Percentiles rank a stretch among this genome's conserved stretches.
These are phyloP conservation scores for Drosophila tristis DNA, from an alignment of 1,140 invertebrate species.

Conservation along the genomic window DNA sequence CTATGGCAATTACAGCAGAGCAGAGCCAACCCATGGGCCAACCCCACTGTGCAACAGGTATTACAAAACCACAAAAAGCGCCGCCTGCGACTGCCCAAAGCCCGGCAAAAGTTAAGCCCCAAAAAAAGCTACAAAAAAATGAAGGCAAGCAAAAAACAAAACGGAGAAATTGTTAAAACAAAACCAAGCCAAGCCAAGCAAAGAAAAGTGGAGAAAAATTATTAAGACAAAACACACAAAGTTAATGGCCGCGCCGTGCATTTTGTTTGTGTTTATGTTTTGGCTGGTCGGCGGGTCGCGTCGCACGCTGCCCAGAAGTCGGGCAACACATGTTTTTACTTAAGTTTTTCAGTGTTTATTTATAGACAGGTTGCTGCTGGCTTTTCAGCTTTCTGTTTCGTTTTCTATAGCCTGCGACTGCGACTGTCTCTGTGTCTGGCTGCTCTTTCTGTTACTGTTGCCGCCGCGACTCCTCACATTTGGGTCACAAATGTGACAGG, in stretches of 20 bases:
- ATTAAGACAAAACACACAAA: slow-evolving; percentile 57
- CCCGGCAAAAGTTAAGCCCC: too few relatives aligned
- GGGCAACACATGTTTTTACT: slow-evolving; percentile 70
- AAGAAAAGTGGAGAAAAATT: slow-evolving; percentile 18
- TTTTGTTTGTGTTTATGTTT: slow-evolving; percentile 57
- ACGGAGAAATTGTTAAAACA: slow-evolving; percentile 36
- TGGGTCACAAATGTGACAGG: slow-evolving; percentile 45
- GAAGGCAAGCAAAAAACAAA: slow-evolving; percentile 25
- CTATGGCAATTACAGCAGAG: slow-evolving; percentile 36
- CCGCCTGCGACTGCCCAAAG: slow-evolving; percentile 1
- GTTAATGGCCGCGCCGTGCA: slow-evolving; percentile 47
- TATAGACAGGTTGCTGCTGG: slow-evolving; percentile 42
- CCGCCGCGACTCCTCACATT: slow-evolving; percentile 5
- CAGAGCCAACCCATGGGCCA: slow-evolving; percentile 10
- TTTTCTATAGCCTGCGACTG: neutral
- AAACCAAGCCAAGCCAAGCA: slow-evolving; percentile 4
- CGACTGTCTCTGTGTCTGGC: neutral
- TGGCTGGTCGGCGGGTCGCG: slow-evolving; percentile 17
- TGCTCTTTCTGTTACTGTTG: slow-evolving; percentile 35
- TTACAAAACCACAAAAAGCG: slow-evolving; percentile 24
- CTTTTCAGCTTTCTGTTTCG: slow-evolving; percentile 33
- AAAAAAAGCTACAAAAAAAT: slow-evolving; percentile 1
- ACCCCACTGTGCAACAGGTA: slow-evolving; percentile 39
- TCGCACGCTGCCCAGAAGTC: slow-evolving; percentile 43
- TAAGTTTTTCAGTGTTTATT: slow-evolving; percentile 66